Base-by-base conservation (phyloP, 2,888 invertebrate species). In the Thera britannica region DNA sequence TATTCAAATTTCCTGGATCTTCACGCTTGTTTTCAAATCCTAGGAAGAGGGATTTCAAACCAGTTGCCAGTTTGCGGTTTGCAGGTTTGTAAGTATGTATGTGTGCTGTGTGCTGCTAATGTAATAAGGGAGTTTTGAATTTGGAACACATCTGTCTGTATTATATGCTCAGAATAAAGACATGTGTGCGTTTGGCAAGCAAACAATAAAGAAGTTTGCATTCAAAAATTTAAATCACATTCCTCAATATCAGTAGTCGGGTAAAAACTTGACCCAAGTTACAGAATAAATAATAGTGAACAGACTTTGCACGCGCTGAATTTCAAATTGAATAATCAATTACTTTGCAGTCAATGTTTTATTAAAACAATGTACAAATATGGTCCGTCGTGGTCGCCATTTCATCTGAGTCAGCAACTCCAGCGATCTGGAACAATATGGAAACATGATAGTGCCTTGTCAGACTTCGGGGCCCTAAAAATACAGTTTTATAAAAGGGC, bases 361-460 rank as follows among this genome's bases (percentile, higher is more conserved):
- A 70, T 67, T 67, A 64, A 62, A 70, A 66, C 46, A 65, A 70
- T 62, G 34, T 61, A 63, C 7, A 59, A 67, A 60, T 56, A 44
- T 34, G 11, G 8, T n/a, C 56, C n/a, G 41, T 35, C 9, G 44
- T 46, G 7, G 48, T 35, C 44, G 8, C 23, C 41, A 7, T 9
- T 2, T 51, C 34, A 35, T 23, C 51, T 3, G 8, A 51, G 11
- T 70, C 62, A 71, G 69, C 64, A 68, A 44, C 67, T 68, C 74
- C 73, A 72, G 38, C 65, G 67, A 75, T 69, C 74, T 75, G 72
- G 62, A 73, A 73, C 46, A 51, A 44, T 23, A 23, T 23, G 23
- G 23, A 51, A 51, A 12, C 12, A 6, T 6, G 12, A 12, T 3
- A 38, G 38, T 38, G 38, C 12, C 6, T 51, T 51, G 12, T 12